A percentile compares a stretch with the other conserved stretches of the same genome.
These are phyloP conservation scores for Pasiphila rectangulata DNA, from an alignment of 2,888 invertebrate genomes.

Conservation along the genomic window DNA sequence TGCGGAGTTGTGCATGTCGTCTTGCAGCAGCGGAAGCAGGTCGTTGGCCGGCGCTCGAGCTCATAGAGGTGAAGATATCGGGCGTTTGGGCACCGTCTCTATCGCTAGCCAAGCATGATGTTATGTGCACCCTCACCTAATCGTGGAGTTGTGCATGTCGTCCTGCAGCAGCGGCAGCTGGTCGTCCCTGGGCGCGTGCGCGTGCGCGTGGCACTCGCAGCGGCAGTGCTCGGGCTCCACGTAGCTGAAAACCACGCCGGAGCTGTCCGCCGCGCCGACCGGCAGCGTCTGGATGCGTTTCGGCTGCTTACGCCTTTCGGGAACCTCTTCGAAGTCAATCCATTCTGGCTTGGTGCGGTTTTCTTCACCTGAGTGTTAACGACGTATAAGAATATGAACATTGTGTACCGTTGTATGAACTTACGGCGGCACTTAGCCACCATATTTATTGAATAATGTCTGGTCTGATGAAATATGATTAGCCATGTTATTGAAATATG, in stretches of 20 bases:
- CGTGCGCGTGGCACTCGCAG: constrained; percentile 90
- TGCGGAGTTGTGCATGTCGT: too few relatives aligned
- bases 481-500: too few relatives aligned
- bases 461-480: too few relatives aligned
- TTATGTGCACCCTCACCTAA: constrained; percentile 22
- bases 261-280: constrained; percentile 67
- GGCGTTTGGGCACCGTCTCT: too few relatives aligned
- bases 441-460: too few relatives aligned
- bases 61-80: too few relatives aligned
- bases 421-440: too few relatives aligned
- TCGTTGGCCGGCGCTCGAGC: too few relatives aligned
- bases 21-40: too few relatives aligned
- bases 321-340: constrained; percentile 93
- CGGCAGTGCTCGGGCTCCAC: constrained; percentile 93
- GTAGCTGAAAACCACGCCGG: constrained; percentile 83
- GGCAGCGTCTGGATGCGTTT: constrained; percentile 92
- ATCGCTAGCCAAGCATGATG: too few relatives aligned
- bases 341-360: constrained; percentile 79
- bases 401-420: too few relatives aligned
- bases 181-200: constrained; percentile 42
- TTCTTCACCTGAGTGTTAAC: constrained; percentile 32
- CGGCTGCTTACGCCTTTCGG: constrained; percentile 89
- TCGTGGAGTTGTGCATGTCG: constrained; percentile 27
- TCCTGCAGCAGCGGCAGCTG: constrained; percentile 53
- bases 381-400: too few relatives aligned